These are phyloP conservation scores for Odontesthes bonariensis DNA, from an alignment of 2,113 vertebrate genomes.

Conservation along the genomic window DNA sequence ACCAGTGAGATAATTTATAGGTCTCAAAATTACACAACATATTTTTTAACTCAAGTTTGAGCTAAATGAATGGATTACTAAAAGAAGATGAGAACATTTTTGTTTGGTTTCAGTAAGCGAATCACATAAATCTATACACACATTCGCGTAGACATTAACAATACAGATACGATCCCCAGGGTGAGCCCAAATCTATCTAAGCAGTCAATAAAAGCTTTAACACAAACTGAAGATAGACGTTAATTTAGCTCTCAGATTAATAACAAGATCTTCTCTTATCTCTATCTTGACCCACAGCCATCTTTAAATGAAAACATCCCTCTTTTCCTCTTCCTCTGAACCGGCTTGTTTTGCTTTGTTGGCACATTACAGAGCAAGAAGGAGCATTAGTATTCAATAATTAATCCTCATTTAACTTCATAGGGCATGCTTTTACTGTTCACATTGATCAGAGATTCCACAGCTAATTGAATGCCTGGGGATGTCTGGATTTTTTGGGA, in stretches of 20 bases:
- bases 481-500: conserved; percentile 44
- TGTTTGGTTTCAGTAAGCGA: neutral
- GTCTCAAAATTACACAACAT: neutral
- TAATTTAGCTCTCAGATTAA: conserved; percentile 8
- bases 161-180: conserved; percentile 11
- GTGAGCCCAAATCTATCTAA: conserved; percentile 24
- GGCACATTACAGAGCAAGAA: conserved; percentile 51
- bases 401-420: conserved; percentile 73
- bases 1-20: too few species aligned
- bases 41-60: neutral
- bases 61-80: neutral
- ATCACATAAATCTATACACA: conserved; percentile 2
- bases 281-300: conserved; percentile 58
- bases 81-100: neutral
- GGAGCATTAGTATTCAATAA: conserved; percentile 59
- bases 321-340: conserved; percentile 38
- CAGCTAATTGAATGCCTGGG: conserved; percentile 64
- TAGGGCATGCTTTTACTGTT: conserved; percentile 55
- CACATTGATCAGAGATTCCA: conserved; percentile 64
- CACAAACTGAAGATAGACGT: conserved; percentile 27
- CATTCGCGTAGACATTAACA: conserved; percentile 1
- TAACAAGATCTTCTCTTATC: conserved; percentile 28
- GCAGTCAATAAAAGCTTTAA: conserved; percentile 33
- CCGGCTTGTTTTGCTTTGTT: conserved; percentile 62
- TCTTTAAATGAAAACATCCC: conserved; percentile 54